A percentile compares a stretch with the other conserved stretches of the same genome.
Conservation (phyloP, 2,113 vertebrate species). For the Haplotaxodon microlepis region DNA sequence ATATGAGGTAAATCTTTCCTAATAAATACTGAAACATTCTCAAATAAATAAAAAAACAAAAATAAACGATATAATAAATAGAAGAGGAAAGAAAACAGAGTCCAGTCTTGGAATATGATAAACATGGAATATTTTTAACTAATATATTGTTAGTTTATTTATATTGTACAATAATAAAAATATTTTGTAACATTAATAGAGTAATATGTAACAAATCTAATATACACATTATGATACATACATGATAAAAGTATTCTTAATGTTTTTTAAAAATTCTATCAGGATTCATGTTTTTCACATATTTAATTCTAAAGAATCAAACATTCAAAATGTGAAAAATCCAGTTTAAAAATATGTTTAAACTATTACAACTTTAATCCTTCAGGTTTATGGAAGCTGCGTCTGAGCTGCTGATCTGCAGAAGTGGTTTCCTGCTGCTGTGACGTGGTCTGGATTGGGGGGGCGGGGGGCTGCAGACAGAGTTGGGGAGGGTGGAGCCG, state of each 20-base stretch:
- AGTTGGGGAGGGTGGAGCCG: not conserved
- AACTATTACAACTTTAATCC: not conserved
- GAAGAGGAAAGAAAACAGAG: not conserved
- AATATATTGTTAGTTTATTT: not conserved
- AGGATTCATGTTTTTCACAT: not conserved
- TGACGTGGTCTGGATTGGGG: not conserved
- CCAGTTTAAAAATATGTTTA: not conserved
- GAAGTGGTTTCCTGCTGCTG: not conserved
- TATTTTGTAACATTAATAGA: not conserved
- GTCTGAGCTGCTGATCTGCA: not conserved
- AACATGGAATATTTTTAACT: not conserved
- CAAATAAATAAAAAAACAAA: not conserved
- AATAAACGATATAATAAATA: accelerated
- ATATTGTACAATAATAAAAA: not conserved
- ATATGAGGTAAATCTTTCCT: not conserved
- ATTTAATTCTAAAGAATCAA: not conserved
- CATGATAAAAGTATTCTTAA: not conserved
- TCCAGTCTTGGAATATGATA: not conserved
- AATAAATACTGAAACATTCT: not conserved
- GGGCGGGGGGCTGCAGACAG: not conserved
- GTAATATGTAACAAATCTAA: not conserved
- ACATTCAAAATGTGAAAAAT: not conserved
- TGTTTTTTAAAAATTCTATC: not conserved
- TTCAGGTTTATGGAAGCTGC: not conserved
- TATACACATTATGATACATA: not conserved